These are phyloP conservation scores for Menidia menidia DNA, from an alignment of 2,797 vertebrate genomes.

Conservation along the genomic window DNA sequence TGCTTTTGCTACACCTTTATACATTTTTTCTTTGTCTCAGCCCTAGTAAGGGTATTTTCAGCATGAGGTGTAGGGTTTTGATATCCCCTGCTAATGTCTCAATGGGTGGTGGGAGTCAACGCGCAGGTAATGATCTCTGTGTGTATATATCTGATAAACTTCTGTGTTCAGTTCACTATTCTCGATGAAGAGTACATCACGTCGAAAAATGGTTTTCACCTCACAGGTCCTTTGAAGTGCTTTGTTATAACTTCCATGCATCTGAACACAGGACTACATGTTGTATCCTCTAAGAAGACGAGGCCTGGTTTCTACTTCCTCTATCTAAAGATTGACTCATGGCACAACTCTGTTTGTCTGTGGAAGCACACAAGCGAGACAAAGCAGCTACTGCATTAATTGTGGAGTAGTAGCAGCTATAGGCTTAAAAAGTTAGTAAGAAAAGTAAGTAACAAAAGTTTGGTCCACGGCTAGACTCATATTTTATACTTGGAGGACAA, in stretches of 20 bases:
- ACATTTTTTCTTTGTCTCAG: neutral
- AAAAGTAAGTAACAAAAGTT: neutral
- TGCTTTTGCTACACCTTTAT: neutral
- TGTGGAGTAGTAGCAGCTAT: too few species aligned
- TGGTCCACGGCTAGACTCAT: neutral
- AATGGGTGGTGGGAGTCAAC: constrained; percentile 7
- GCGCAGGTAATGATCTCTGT: constrained; percentile 6
- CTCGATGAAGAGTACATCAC: constrained; percentile 5
- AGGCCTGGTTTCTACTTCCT: neutral
- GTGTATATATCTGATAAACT: constrained; percentile 9
- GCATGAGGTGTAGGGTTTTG: neutral
- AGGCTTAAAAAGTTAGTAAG: too few species aligned
- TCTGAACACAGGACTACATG: neutral
- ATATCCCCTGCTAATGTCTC: constrained; percentile 1
- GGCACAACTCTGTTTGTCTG: too few species aligned
- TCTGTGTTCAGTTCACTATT: constrained; percentile 3
- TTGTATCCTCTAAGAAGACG: constrained; percentile 4
- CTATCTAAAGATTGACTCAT: neutral
- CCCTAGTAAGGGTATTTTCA: constrained; percentile 1
- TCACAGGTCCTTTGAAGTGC: neutral
- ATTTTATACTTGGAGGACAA: neutral
- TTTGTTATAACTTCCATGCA: constrained; percentile 3
- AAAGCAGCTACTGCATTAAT: too few species aligned
- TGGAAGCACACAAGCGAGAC: too few species aligned
- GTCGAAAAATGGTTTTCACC: constrained; percentile 11